Base-by-base conservation (phyloP, 2,113 vertebrate genomes). In the Bos javanicus region DNA sequence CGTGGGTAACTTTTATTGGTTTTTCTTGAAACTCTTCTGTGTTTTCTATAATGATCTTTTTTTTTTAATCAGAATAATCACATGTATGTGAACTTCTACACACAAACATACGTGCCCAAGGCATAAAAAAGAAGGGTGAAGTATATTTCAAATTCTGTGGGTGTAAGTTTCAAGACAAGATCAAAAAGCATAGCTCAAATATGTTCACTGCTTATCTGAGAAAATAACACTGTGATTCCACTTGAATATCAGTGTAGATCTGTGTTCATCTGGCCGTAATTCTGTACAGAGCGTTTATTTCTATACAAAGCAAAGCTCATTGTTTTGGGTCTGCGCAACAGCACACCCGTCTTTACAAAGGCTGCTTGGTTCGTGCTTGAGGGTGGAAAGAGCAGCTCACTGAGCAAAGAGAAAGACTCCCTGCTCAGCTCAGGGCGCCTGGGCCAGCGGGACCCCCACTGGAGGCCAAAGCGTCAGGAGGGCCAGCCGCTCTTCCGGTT, bases 331-430 rank as follows among this genome's bases (percentile, higher is more conserved):
- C 57, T 94, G 17, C 71, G 28, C 54, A 85, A 78, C 14, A 50
- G 28, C 28, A 21, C 0, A 74, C 14, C 36, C 28, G 39, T 60
- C 89, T 90, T 97, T 92, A 5, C 43, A 92, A 93, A 87, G 26
- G 9, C 74, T 48, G 30, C 57, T 88, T 64, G 48, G 16, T 92
- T 90, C 12, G 87, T 78, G 54, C 43, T 14, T 36, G 52, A 78
- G 57, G 48, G 57, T 59, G 13, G 46, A 59, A 90, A 82, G 21
- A 95, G 52, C 52, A 80, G 82, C 39, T 97, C 82, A 71, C 43
- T 83, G 88, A 93, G 67, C 81, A 93, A 89, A 97, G 76, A 95
- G 90, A 87, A 95, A 97, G 81, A 95, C 97, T 80, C 0, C 94
- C 95, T 97, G 94, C 67, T 91, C 78, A 67, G 74, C 60, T 94